Evolutionary conservation across 1,140 invertebrate genomes (phyloP).

Genomic region (Theocolax elegans): DNA sequence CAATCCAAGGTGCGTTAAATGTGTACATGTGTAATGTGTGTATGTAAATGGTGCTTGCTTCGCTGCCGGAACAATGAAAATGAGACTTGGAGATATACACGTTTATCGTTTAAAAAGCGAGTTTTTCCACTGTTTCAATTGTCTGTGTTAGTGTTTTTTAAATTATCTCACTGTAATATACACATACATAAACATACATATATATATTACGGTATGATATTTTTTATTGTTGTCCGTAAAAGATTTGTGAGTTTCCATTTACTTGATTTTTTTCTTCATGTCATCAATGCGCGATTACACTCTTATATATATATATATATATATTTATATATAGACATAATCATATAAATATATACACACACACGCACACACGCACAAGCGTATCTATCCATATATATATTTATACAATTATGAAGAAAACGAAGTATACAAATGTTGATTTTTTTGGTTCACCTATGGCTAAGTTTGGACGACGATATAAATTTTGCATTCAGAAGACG

Average conservation of each 20-base stretch:
- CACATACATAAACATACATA: conserved; percentile 42
- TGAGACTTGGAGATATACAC: conserved; percentile 20
- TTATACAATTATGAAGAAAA: conserved; percentile 14
- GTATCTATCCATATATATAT: too few species aligned
- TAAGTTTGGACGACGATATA: conserved; percentile 16
- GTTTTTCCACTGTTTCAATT: too few species aligned
- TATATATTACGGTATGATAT: conserved; percentile 9
- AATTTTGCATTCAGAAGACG: too few species aligned
- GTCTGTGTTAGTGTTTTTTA: too few species aligned
- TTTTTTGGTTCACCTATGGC: conserved; percentile 31
- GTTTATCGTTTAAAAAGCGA: conserved; percentile 22
- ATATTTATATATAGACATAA: too few species aligned
- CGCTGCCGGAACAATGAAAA: conserved; percentile 41
- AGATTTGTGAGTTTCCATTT: conserved; percentile 24
- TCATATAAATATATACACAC: too few species aligned
- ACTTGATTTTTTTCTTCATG: too few species aligned
- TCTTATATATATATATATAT: too few species aligned
- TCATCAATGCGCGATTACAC: conserved; percentile 26
- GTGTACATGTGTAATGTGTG: too few species aligned
- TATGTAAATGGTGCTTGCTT: too few species aligned
- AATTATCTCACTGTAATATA: conserved; percentile 34
- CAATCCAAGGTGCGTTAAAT: conserved; percentile 26
- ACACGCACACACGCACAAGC: too few species aligned
- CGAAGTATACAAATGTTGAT: conserved; percentile 32
- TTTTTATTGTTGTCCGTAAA: conserved; percentile 34